Evolutionary conservation across 2,888 invertebrate species (phyloP), one percentile per base, ranked within the genome.

Genomic region (Epirrhoe tristata): DNA sequence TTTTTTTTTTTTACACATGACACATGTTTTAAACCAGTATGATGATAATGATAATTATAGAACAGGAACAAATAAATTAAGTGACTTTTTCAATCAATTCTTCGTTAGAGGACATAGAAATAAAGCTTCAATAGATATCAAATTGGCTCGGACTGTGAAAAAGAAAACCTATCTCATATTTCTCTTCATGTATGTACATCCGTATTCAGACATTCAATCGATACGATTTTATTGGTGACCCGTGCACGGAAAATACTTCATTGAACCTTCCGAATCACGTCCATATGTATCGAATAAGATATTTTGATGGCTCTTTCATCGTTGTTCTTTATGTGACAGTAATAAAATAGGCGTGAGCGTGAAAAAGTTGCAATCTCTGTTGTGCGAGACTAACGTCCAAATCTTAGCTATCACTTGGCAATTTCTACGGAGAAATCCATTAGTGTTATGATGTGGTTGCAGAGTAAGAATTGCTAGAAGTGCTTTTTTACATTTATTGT

Each of bases 341-440:
- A 79, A 82, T 82, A 83, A 85, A 84, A 83, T 77, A 74, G 69
- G 67, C 74, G 66, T 77, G 74, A 63, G 62, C 72, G 68, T 76
- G 77, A 78, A 79, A 79, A 83, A 80, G 76, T 79, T 81, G 77
- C 80, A 81, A 83, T 81, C 76, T 77, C 74, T 74, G 63, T 69
- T 63, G 58, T 60, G 63, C 34, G 77, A 77, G 75, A 72, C 77
- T 81, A 74, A 81, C 73, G 77, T 74, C 75, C 67, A 77, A 78
- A 77, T 80, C 79, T 82, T 76, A 75, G 79, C 78, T 82, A 81
- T 81, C 81, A 78, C 80, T 78, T 75, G 75, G 80, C 78, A 78
- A 81, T 85, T 84, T 81, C 83, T 85, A 75, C 72, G 67, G 74
- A 74, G 77, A 83, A 86, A 82, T 82, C 86, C 86, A 88, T 88